Base-by-base conservation (phyloP, 1,140 invertebrate species). In the Schlechtendalia chinensis region DNA sequence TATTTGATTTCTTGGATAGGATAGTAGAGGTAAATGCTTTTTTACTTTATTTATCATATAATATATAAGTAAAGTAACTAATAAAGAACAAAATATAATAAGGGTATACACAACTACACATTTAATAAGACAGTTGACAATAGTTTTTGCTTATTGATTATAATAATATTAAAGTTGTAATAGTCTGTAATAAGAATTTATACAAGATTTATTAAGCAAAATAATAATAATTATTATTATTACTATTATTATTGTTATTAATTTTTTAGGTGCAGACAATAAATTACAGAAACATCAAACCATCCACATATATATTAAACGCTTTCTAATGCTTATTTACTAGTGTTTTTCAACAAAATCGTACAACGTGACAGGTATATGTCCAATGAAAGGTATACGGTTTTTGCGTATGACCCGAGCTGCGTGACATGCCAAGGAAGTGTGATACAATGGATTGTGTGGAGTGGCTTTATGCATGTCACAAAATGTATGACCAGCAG, bases 341-440 rank as follows among this genome's bases (percentile, higher is more conserved):
- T 79, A 81, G 59, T 81, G 81, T 47, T 79, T 74, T n/a, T 67
- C 69, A 1, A 81, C 61, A 77, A 81, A 81, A 22, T 74, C 59
- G 19, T 77, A 63, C 22, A 81, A 59, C 47, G 69, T 75, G 4
- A 39, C 54, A 12, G 81, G 81, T 53, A 82, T 79, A 5, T 50
- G 61, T 61, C 75, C 61, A 59, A 58, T 56, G 27, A 82, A 82
- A 58, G 81, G 81, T 79, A 84, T 83, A 16, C 67, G 86, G 83
- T 91, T 87, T 84, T 89, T 88, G 83, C 89, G 89, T 58, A 96
- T 91, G 6, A 91, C 91, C 81, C 91, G 88, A 5, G 94, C 93
- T 8, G 94, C 92, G 65, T 95, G 87, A 85, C 94, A 97, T 83
- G 91, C 90, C 79, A 96, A 88, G 71, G 90, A 91, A 39, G 90